Evolutionary conservation across 2,797 vertebrate genomes (phyloP).

Genomic region (Melanotaenia parkinsoni): DNA sequence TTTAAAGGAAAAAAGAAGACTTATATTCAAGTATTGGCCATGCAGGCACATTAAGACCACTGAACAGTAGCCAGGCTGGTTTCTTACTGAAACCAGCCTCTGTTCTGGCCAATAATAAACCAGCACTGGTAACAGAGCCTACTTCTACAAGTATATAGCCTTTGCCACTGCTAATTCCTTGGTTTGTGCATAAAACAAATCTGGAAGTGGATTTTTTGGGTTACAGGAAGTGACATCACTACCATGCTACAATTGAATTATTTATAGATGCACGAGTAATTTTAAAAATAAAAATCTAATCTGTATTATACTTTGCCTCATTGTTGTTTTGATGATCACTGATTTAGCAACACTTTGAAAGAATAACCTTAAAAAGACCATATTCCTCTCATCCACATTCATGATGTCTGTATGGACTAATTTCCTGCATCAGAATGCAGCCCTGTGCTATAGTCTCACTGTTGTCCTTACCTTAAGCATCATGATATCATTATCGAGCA

Average conservation of each 20-base stretch:
- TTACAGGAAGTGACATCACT: neutral
- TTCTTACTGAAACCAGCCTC: neutral
- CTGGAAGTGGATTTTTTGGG: neutral
- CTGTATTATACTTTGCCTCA: neutral
- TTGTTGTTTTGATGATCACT: neutral
- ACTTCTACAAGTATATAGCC: neutral
- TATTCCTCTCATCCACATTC: neutral
- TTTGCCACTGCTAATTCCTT: neutral
- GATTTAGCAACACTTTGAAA: neutral
- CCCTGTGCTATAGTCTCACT: neutral
- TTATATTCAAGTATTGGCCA: neutral
- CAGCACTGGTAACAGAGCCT: neutral
- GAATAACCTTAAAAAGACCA: neutral
- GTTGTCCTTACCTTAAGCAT: constrained; percentile 77
- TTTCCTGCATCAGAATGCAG: neutral
- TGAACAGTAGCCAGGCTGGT: neutral
- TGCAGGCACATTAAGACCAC: neutral
- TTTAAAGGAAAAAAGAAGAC: neutral
- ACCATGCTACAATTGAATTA: neutral
- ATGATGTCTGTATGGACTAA: neutral
- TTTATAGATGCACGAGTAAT: neutral
- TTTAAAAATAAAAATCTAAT: neutral
- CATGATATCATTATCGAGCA: constrained; percentile 84
- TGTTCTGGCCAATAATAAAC: neutral
- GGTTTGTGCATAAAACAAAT: no score